Evolutionary conservation across 1,140 invertebrate species (phyloP).

Genomic region (Mylabris phalerata): DNA sequence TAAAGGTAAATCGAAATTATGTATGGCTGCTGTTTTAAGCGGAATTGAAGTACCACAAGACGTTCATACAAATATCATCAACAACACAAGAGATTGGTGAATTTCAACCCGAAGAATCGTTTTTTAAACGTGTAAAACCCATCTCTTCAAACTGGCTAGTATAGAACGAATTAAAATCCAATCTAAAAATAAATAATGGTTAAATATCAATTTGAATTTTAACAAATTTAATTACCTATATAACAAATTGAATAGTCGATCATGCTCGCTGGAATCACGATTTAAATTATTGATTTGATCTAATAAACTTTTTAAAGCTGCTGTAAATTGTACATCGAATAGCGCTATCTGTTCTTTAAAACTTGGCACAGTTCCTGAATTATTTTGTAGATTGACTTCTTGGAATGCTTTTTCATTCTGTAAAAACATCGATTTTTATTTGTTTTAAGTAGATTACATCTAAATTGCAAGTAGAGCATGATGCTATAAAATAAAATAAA

Average conservation of each 20-base stretch:
- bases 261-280: constrained; percentile 37
- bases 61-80: no score
- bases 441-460: neutral
- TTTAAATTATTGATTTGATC: constrained; percentile 39
- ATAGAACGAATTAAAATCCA: constrained; percentile 24
- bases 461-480: neutral
- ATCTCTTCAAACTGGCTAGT: constrained; percentile 14
- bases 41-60: neutral
- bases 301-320: constrained; percentile 30
- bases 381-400: constrained; percentile 8
- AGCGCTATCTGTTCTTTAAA: constrained; percentile 36
- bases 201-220: neutral
- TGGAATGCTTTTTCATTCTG: constrained; percentile 25
- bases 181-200: neutral
- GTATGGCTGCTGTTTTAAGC: constrained; percentile 11
- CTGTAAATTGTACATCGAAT: constrained; percentile 35
- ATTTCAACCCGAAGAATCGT: constrained; percentile 17
- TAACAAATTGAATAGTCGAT: constrained; percentile 38
- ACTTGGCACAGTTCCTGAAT: constrained; percentile 19
- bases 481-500: neutral
- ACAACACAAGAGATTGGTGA: no score
- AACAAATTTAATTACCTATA: constrained; percentile 32
- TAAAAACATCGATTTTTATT: neutral
- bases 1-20: constrained; percentile 20
- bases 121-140: constrained; percentile 4